Evolutionary conservation across 2,888 invertebrate species (phyloP).

Genomic region (Acanthoscelides obtectus): DNA sequence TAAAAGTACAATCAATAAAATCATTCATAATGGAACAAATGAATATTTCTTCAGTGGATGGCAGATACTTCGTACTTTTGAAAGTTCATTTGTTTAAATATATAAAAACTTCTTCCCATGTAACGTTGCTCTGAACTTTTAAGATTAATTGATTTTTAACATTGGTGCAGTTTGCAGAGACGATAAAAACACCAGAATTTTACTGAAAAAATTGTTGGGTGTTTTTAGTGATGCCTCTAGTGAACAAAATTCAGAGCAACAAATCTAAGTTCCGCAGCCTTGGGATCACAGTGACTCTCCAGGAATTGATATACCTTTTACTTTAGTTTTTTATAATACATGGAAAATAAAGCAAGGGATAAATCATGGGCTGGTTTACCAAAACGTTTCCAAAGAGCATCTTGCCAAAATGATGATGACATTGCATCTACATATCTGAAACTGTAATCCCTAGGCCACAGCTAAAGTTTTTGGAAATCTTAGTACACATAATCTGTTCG

Average conservation of each 20-base stretch:
- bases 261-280: neutral
- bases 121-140: neutral
- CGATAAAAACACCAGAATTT: neutral
- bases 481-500: constrained; percentile 19
- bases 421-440: neutral
- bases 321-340: too few relatives aligned
- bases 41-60: constrained; percentile 31
- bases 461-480: neutral
- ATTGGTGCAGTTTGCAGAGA: constrained; percentile 7
- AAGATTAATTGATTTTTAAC: constrained; percentile 7
- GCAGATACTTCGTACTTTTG: constrained; percentile 37
- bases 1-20: constrained; percentile 33
- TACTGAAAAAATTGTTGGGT: neutral
- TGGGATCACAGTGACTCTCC: neutral
- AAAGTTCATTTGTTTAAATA: constrained; percentile 26
- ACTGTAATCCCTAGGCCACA: neutral
- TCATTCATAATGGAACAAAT: constrained; percentile 10
- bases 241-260: neutral
- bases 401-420: too few relatives aligned
- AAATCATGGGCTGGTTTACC: too few relatives aligned
- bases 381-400: too few relatives aligned
- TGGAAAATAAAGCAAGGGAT: too few relatives aligned
- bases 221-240: neutral
- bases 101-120: constrained; percentile 5
- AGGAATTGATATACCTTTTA: too few relatives aligned